Conservation (phyloP, 2,797 vertebrate genomes). For the Halcyon chelicuti region DNA sequence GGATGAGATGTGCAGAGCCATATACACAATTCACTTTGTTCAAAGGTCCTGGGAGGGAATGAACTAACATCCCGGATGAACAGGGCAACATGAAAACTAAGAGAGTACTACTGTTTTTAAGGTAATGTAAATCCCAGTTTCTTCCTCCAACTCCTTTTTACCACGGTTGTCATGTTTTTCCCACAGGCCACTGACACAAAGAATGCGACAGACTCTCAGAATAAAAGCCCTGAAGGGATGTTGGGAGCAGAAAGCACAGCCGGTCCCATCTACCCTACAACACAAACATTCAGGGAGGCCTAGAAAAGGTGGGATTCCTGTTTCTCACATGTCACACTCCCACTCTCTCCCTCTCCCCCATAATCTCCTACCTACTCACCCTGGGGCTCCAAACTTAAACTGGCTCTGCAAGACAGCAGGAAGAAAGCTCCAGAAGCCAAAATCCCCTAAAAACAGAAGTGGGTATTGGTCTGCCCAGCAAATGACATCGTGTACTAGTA, state of each 20-base stretch:
- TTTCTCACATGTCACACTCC: not conserved
- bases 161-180: not conserved
- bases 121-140: slow-evolving; percentile 3
- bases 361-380: not conserved
- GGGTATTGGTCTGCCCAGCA: not conserved
- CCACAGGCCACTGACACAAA: slow-evolving; percentile 13
- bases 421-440: not conserved
- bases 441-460: not conserved
- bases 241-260: not conserved
- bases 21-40: not conserved
- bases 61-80: not conserved
- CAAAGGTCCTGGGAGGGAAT: not conserved
- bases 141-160: slow-evolving; percentile 4
- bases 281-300: not conserved
- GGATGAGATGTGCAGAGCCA: not conserved
- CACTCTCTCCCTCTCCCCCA: not conserved
- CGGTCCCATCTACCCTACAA: not conserved
- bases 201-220: not conserved
- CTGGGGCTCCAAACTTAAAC: not conserved
- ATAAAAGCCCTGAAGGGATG: slow-evolving; percentile 15
- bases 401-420: not conserved
- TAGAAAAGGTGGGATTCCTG: slow-evolving; percentile 1
- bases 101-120: not conserved
- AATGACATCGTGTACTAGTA: not conserved
- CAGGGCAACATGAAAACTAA: not conserved